Evolutionary conservation across 2,113 vertebrate species (phyloP).

Genomic region (Chloebia gouldiae): DNA sequence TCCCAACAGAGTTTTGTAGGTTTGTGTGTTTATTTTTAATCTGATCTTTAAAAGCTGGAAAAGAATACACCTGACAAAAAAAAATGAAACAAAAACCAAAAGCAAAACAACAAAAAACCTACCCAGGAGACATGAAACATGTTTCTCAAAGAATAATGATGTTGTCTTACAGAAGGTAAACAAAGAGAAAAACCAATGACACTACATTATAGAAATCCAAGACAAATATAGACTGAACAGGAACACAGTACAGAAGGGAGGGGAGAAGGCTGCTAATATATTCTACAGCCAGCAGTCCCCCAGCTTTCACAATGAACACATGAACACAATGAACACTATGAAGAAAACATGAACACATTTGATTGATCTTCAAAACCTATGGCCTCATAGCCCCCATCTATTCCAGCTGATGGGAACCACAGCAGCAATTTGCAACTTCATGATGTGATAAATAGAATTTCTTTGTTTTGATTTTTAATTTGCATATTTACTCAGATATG

Average conservation of each 20-base stretch:
- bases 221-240: background rate
- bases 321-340: no score
- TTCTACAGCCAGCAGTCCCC: background rate
- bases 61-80: fast-evolving
- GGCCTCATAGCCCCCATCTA: background rate
- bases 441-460: constrained; percentile 77
- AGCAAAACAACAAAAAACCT: background rate
- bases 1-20: background rate
- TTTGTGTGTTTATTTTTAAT: background rate
- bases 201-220: background rate
- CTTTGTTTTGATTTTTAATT: constrained; percentile 79
- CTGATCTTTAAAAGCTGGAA: background rate
- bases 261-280: background rate
- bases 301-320: background rate
- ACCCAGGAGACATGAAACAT: background rate
- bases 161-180: constrained; percentile 27
- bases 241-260: background rate
- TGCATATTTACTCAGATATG: constrained; percentile 79
- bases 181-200: constrained; percentile 10
- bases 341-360: background rate
- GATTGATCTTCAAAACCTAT: constrained; percentile 12
- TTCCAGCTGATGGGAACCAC: constrained; percentile 20
- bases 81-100: background rate
- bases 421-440: constrained; percentile 74
- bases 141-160: constrained; percentile 27